Percentiles rank a stretch among this genome's conserved stretches.
These are phyloP conservation scores for Riparia riparia DNA, from an alignment of 2,113 vertebrate species.

Conservation along the genomic window DNA sequence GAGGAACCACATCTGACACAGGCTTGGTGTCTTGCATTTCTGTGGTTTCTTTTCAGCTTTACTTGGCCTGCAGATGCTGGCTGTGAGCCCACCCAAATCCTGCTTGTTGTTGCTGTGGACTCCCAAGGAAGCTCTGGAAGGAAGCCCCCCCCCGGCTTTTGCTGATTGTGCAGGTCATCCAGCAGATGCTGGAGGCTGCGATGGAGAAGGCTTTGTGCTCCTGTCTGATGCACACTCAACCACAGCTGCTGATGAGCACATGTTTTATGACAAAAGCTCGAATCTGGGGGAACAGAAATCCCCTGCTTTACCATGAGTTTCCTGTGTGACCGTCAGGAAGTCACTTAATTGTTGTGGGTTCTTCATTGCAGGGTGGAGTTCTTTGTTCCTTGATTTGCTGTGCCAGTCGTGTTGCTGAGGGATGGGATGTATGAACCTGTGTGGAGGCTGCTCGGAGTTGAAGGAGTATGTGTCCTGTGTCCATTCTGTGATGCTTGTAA, in stretches of 20 bases:
- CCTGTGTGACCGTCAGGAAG: not conserved
- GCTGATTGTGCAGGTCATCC: conserved; percentile 2
- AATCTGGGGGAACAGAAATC: not conserved
- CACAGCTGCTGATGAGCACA: not conserved
- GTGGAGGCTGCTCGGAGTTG: not conserved
- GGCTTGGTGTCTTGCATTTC: not conserved
- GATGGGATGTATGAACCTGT: not conserved
- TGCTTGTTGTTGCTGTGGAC: not conserved
- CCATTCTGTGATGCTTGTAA: not conserved
- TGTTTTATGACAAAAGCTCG: not conserved
- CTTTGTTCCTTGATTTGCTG: not conserved
- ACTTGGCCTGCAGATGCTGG: not conserved
- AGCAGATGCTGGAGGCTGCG: not conserved
- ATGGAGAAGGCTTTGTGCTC: not conserved
- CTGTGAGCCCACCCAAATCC: not conserved
- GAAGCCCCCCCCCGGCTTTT: not conserved
- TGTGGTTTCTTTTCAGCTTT: conserved; percentile 3
- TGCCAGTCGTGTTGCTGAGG: not conserved
- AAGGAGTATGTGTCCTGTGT: not conserved
- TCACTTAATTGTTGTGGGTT: not conserved
- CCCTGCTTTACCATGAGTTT: not conserved
- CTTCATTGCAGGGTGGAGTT: not conserved
- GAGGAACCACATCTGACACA: not conserved
- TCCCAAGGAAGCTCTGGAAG: conserved; percentile 40
- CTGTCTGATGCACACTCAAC: not conserved